phyloP scores from a whole-genome alignment of 2,113 vertebrate species.

The Tylochromis polylepis region DNA sequence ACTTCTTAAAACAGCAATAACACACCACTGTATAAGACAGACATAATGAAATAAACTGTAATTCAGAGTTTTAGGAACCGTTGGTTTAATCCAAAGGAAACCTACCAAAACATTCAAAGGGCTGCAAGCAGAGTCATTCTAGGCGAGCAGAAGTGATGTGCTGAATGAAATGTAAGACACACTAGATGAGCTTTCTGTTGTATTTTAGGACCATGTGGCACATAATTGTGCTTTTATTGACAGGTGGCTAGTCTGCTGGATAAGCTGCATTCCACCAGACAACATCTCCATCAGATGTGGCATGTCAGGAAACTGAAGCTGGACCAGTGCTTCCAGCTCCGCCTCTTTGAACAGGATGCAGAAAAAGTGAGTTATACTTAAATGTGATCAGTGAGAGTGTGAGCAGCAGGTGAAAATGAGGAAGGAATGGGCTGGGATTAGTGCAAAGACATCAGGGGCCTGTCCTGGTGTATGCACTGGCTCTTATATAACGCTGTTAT shows the following conservation, averaged over 20 bases:
- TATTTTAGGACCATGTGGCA: neutral
- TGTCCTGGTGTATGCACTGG: neutral
- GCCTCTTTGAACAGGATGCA: slow-evolving; percentile 96
- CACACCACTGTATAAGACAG: neutral
- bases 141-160: neutral
- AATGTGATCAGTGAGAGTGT: neutral
- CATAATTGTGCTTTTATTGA: neutral
- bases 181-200: neutral
- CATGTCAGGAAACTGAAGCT: slow-evolving; percentile 94
- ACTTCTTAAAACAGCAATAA: fast-evolving
- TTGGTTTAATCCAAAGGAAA: neutral
- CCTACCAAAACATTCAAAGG: neutral
- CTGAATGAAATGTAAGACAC: neutral
- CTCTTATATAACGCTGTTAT: neutral
- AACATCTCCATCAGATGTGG: slow-evolving; percentile 97
- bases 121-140: too few species aligned
- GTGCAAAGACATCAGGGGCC: neutral
- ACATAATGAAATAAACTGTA: neutral
- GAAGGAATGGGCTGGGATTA: neutral
- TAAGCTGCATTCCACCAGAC: slow-evolving; percentile 95
- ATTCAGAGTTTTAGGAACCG: neutral
- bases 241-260: slow-evolving; percentile 93
- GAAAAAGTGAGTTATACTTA: slow-evolving; percentile 82
- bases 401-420: neutral
- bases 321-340: slow-evolving; percentile 97